Percentiles rank a stretch among this genome's conserved stretches.
phyloP scores from a whole-genome alignment of 2,113 vertebrate genomes.

The Nettapus auritus region DNA sequence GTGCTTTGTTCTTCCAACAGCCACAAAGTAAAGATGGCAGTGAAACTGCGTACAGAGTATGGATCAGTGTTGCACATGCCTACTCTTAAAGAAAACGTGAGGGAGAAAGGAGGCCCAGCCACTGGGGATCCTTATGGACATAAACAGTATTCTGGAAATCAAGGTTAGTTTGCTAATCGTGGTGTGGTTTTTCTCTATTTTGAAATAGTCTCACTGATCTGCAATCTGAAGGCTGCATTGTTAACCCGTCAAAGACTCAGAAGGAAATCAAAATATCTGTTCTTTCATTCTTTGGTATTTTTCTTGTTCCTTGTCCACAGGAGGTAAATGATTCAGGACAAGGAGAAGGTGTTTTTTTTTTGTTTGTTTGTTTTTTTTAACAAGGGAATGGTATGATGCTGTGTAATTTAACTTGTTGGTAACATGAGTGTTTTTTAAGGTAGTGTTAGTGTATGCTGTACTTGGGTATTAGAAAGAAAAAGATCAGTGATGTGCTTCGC shows the following conservation, averaged over 20 bases:
- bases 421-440: not conserved
- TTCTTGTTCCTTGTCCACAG: not conserved
- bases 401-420: not conserved
- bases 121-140: slow-evolving; percentile 77
- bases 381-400: not conserved
- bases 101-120: slow-evolving; percentile 80
- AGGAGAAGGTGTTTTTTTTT: not conserved
- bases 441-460: not conserved
- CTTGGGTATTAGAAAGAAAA: not conserved
- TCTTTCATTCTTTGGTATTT: not conserved
- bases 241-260: not conserved
- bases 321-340: not conserved
- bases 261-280: rapidly evolving
- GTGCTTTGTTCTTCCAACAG: slow-evolving; percentile 64
- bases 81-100: slow-evolving; percentile 86
- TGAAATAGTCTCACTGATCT: not conserved
- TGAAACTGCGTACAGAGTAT: slow-evolving; percentile 92
- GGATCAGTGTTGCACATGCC: slow-evolving; percentile 93
- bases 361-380: not conserved
- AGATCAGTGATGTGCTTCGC: not conserved
- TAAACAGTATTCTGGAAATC: slow-evolving; percentile 81
- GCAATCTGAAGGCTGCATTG: not conserved
- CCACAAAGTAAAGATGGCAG: slow-evolving; percentile 90
- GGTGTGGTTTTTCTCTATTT: not conserved
- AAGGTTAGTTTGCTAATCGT: slow-evolving; percentile 76